These are phyloP conservation scores for Eristalis pertinax DNA, from an alignment of 2,888 invertebrate species.

Conservation along the genomic window DNA sequence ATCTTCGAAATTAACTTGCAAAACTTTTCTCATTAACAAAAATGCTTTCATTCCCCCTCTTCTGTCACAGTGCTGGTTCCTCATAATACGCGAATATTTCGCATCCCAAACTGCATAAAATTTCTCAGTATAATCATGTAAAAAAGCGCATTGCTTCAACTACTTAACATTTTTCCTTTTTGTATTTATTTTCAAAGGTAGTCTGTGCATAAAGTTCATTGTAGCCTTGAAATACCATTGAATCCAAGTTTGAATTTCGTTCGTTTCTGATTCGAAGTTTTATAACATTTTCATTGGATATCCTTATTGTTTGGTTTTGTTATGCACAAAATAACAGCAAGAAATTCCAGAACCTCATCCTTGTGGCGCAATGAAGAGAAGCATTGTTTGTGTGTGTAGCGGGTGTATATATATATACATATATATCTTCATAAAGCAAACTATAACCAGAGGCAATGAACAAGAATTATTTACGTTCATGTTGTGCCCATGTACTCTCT, in stretches of 20 bases:
- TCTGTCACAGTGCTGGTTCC: constrained; percentile 3
- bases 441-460: background rate
- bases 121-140: background rate
- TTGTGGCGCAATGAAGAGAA: background rate
- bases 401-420: no score
- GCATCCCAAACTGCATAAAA: background rate
- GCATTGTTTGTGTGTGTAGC: background rate
- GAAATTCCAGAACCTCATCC: background rate
- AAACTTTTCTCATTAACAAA: constrained; percentile 69
- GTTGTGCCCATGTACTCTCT: background rate
- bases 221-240: background rate
- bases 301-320: background rate
- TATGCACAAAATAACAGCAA: background rate
- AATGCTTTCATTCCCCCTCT: constrained; percentile 38
- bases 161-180: background rate
- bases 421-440: background rate
- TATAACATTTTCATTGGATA: background rate
- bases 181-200: background rate
- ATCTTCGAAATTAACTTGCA: constrained; percentile 56
- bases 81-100: background rate
- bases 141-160: background rate
- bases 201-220: background rate
- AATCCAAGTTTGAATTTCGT: background rate
- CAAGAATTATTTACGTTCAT: background rate
- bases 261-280: background rate